Evolutionary conservation across 2,113 vertebrate species (phyloP).

Genomic region (Eublepharis macularius): DNA sequence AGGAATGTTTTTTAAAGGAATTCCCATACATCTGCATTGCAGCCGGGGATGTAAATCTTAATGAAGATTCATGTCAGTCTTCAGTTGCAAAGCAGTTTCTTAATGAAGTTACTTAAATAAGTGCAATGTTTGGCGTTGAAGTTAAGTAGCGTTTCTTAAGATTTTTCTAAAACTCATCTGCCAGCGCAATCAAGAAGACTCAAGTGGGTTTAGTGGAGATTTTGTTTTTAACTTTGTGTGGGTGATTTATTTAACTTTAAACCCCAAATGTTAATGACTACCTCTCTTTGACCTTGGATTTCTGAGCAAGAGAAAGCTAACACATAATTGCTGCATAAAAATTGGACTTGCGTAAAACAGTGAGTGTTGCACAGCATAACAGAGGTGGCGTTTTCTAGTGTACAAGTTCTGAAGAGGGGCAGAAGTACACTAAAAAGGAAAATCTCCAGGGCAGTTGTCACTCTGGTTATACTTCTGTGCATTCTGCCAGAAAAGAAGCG

Average conservation of each 20-base stretch:
- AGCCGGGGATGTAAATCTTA: conserved; percentile 10
- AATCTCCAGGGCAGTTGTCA: no score
- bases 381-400: not conserved
- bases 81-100: conserved; percentile 5
- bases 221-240: not conserved
- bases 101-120: conserved; percentile 1
- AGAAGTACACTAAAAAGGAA: not conserved
- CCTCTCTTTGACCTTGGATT: conserved; percentile 1
- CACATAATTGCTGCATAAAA: conserved; percentile 42
- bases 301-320: conserved; percentile 16
- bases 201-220: no score
- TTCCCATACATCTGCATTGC: not conserved
- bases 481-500: no score
- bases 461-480: no score
- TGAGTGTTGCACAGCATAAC: not conserved
- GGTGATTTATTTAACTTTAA: conserved; percentile 14
- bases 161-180: conserved; percentile 4
- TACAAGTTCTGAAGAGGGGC: not conserved
- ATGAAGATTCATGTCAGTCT: conserved; percentile 36
- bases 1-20: not conserved
- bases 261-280: not conserved
- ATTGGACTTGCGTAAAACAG: conserved; percentile 7
- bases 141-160: conserved; percentile 12
- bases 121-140: not conserved
- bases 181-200: not conserved